These are phyloP conservation scores for Dasyornis broadbenti DNA, from an alignment of 2,113 vertebrate genomes.

Conservation along the genomic window DNA sequence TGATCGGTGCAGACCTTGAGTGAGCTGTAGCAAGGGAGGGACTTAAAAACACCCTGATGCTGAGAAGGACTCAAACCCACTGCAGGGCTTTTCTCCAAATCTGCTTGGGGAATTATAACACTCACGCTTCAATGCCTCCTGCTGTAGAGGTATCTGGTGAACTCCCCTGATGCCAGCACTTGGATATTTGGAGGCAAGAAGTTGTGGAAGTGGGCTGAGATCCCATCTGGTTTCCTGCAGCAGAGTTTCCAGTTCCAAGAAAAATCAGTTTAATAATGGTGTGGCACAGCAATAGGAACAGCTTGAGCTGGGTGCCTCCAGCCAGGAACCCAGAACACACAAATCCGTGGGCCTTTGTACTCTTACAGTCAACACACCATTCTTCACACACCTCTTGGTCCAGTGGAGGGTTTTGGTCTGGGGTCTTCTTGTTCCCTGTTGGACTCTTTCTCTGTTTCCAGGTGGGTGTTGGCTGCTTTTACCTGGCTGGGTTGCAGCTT, in stretches of 20 bases:
- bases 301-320: neutral
- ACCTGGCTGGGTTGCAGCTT: neutral
- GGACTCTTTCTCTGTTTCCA: neutral
- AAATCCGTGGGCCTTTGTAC: neutral
- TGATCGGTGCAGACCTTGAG: neutral
- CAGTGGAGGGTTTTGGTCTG: neutral
- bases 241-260: neutral
- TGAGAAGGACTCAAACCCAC: neutral
- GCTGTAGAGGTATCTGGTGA: neutral
- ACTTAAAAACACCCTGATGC: neutral
- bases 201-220: neutral
- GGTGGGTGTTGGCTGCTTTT: neutral
- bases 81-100: neutral
- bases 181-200: neutral
- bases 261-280: neutral
- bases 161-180: accelerated
- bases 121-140: neutral
- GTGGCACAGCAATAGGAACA: neutral
- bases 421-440: neutral
- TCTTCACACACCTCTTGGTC: neutral
- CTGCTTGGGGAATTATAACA: neutral
- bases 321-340: neutral
- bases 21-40: neutral
- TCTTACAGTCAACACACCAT: neutral
- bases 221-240: neutral